Evolutionary conservation across 1,140 invertebrate species (phyloP), one percentile per base, ranked within the genome.

Genomic region (Oedothorax gibbosus): DNA sequence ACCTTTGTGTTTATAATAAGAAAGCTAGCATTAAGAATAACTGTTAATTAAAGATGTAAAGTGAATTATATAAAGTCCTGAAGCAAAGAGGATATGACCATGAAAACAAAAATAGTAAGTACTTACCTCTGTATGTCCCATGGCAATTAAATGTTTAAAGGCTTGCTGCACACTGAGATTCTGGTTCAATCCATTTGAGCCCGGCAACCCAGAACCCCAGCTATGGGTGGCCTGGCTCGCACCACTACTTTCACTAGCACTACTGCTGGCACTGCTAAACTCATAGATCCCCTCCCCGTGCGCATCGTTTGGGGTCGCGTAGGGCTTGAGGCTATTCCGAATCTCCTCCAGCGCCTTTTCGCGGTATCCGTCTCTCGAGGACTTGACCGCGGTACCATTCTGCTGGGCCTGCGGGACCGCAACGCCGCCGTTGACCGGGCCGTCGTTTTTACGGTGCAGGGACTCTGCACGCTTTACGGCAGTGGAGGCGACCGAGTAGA

Each of bases 281-380:
- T 85, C 83, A 78, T 85, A 85, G 90, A 90, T 85, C 91, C 89
- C 83, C 53, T 85, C 83, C 15, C 79, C 79, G 60, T 85, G 75
- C 8, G 83, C 73, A 69, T 86, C 87, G 5, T 35, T 35, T 87
- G 93, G 93, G 87, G 92, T 94, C 72, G 95, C 95, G 89, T 96
- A 97, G 65, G 95, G 95, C 87, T 95, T 91, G 86, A 97, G 90
- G 68, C 95, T 95, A 89, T 96, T 96, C 78, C 95, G 92, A 88
- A 97, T 97, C 90, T 95, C 94, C 90, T 94, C 94, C 90, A 97
- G 92, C 88, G 95, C 95, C 91, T 96, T 96, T 89, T 96, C 94
- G 90, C 95, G 94, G 90, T 96, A 96, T 77, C 85, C 85, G 83
- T 86, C 79, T 14, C 85, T 49, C 4, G 79, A 85, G 20, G 85